Conservation (phyloP, 1,140 invertebrate genomes). For the Drosophila jambulina region DNA sequence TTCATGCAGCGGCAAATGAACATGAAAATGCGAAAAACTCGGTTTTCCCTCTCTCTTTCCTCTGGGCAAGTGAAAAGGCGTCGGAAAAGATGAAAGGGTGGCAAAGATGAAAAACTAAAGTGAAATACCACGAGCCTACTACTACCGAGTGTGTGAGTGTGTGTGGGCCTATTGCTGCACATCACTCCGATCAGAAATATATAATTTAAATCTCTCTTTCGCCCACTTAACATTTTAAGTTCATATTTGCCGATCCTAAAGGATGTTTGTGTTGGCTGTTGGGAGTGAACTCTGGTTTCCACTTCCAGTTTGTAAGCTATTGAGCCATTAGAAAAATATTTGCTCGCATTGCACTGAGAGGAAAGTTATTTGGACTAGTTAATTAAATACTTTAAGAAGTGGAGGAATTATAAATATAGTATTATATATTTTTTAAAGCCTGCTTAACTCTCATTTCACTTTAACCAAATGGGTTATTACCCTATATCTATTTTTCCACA, state of each 20-base stretch:
- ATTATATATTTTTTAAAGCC: background rate
- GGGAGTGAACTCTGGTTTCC: conserved; percentile 38
- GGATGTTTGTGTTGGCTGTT: conserved; percentile 44
- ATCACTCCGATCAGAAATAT: conserved; percentile 37
- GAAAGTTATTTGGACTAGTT: background rate
- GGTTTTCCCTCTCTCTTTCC: conserved; percentile 34
- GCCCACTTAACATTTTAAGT: conserved; percentile 15
- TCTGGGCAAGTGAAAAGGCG: conserved; percentile 63
- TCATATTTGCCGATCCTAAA: conserved; percentile 37
- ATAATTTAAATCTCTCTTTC: conserved; percentile 26
- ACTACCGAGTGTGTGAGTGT: background rate
- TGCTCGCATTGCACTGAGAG: conserved; percentile 10
- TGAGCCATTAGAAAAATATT: conserved; percentile 46
- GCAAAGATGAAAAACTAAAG: conserved; percentile 59
- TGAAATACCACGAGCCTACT: conserved; percentile 38
- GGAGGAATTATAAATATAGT: too few relatives aligned
- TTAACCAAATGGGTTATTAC: fast-evolving
- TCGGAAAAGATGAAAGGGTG: conserved; percentile 72
- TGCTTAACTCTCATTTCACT: background rate
- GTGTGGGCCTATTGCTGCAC: conserved; percentile 10
- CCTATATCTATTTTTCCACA: too few relatives aligned
- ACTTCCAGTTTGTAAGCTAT: conserved; percentile 35
- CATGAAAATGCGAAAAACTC: conserved; percentile 48
- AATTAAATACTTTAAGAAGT: background rate
- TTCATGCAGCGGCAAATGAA: conserved; percentile 42